Base-by-base conservation (phyloP, 2,888 invertebrate species). In the Chalcosyrphus nemorum region DNA sequence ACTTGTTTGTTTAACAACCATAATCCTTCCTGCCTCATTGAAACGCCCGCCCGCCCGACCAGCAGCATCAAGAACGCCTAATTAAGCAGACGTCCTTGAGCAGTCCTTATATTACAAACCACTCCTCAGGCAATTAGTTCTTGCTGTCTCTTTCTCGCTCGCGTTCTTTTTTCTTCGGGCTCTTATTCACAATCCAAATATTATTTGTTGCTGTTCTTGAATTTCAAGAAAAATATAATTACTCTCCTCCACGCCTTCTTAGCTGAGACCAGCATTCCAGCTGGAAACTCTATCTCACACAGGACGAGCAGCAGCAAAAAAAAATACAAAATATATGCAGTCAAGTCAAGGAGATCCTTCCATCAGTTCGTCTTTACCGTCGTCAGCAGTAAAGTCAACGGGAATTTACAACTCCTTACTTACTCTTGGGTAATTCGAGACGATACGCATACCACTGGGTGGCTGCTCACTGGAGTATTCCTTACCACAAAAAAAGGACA, bases 1-100 rank as follows among this genome's bases (percentile, higher is more conserved):
- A 63, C 63, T 65, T 74, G 54, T 74, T 74, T 74, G 45, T 35
- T 13, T n/a, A 74, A 54, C 63, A 32, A 45, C 21, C 35, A 45
- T 65, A 45, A 63, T 74, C 63, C 63, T 38, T 38, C 5, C 11
- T 29, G 41, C 50, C 19, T 56, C 52, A 50, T 35, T 19, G 32
- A 6, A 13, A 1, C 19, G 5, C 17, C 19, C n/a, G n/a, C n/a
- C n/a, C n/a, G n/a, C n/a, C n/a, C n/a, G n/a, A 41, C 17, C 43
- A 27, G 17, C 29, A 21, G 6, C 56, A 43, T 24, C 15, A 32
- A n/a, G 45, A 56, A 35, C 24, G 35, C 54, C 74, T 71, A 74
- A 74, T 74, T 74, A 74, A 35, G 43, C 32, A 43, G 41, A n/a
- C 43, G 15, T 61, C 52, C 74, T 45, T 56, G 63, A 27, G 27